phyloP scores from a whole-genome alignment of 2,113 vertebrate species.

The Morone saxatilis region DNA sequence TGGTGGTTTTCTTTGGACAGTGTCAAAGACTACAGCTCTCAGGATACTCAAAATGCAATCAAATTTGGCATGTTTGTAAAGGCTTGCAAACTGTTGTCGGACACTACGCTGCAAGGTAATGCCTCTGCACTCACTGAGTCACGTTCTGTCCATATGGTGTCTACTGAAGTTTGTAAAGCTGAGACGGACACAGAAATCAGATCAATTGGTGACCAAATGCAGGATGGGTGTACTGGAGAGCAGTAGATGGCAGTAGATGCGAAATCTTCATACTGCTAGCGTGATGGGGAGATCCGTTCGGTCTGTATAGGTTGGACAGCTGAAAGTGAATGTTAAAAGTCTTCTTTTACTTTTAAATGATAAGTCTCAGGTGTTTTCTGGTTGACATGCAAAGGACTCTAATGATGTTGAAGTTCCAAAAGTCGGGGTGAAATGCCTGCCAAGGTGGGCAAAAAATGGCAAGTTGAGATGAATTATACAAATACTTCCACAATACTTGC shows the following conservation, averaged over 20 bases:
- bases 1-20: slow-evolving; percentile 58
- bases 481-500: background rate
- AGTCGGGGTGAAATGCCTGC: background rate
- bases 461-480: background rate
- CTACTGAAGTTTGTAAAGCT: background rate
- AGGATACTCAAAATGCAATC: slow-evolving; percentile 40
- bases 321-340: background rate
- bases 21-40: slow-evolving; percentile 37
- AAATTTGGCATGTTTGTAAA: slow-evolving; percentile 56
- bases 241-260: background rate
- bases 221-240: background rate
- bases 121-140: slow-evolving; percentile 2
- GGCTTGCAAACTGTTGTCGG: slow-evolving; percentile 16
- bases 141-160: slow-evolving; percentile 1
- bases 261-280: too few species aligned
- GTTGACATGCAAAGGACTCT: background rate
- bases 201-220: too few species aligned
- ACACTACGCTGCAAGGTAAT: slow-evolving; percentile 1
- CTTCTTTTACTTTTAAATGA: background rate
- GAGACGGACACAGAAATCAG: too few species aligned
- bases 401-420: background rate
- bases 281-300: background rate
- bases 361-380: background rate
- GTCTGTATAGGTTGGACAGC: background rate
- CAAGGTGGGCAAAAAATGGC: background rate